Evolutionary conservation across 2,113 vertebrate genomes (phyloP), one percentile per base, ranked within the genome.

Genomic region (Psettodes erumei): DNA sequence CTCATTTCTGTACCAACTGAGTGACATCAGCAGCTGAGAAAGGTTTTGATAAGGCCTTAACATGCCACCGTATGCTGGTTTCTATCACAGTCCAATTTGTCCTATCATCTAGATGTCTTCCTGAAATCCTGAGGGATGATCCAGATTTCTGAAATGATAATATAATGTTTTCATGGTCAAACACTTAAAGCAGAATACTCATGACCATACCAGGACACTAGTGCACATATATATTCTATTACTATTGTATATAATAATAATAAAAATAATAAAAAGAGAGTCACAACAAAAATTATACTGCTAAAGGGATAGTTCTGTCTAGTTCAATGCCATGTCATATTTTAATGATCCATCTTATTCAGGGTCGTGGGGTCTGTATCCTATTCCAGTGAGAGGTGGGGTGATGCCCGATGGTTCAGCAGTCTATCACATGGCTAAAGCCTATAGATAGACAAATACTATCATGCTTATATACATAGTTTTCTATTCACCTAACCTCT

Each of bases 361-460:
- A 35, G 37, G 43, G 28, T 60, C n/a, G 54, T 18, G 1, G 7
- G 10, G 12, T 23, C 38, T 43, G 35, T 3, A 42, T 2, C 37
- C 30, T 55, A 38, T 27, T 51, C 7, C 33, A 51, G n/a, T 11
- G 35, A 64, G 4, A 48, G 8, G 18, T 21, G 5, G 33, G 28
- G 11, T 28, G 30, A 45, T 3, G 0, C n/a, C n/a, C 32, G 18
- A 28, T 8, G 2, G 23, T 15, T 42, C 0, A 0, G 11, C 19
- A 15, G 40, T 27, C 0, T 27, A 42, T 30, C 37, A 50, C 53
- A 65, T 16, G 27, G 21, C 23, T 33, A 33, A 59, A 28, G 6
- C 7, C 23, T 23, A 16, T 12, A 32, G 32, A 67, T 19, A 27
- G 30, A 30, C 8, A 45, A 50, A 40, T 35, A 6, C 6, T 18